phyloP scores from a whole-genome alignment of 2,113 vertebrate species.

The Pteruthius melanotis region DNA sequence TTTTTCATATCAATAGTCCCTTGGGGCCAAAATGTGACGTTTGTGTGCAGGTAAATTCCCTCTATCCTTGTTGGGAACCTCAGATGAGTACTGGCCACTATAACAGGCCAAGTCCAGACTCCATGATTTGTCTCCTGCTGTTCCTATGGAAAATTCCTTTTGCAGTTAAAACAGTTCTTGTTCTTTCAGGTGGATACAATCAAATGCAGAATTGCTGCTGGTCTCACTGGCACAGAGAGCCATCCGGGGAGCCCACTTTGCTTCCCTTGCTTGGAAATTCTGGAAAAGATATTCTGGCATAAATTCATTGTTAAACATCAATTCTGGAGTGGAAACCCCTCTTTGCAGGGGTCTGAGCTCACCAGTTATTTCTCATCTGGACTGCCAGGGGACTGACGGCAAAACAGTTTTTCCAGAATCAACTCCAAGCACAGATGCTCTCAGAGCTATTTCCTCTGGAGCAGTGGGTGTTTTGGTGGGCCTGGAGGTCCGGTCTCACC shows the following conservation, averaged over 20 bases:
- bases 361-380: not conserved
- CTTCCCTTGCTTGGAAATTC: not conserved
- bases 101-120: not conserved
- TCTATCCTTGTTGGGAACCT: not conserved
- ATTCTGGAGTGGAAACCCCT: not conserved
- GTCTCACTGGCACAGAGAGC: not conserved
- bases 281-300: not conserved
- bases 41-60: not conserved
- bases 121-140: not conserved
- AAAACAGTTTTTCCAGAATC: slow-evolving; percentile 8
- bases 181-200: not conserved
- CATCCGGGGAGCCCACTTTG: accelerated
- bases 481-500: slow-evolving; percentile 21
- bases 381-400: not conserved
- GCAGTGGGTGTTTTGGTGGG: slow-evolving; percentile 59
- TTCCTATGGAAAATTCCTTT: not conserved
- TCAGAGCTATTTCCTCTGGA: slow-evolving; percentile 48
- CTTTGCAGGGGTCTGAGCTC: not conserved
- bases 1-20: not conserved
- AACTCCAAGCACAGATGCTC: not conserved
- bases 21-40: not conserved
- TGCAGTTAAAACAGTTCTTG: not conserved
- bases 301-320: not conserved
- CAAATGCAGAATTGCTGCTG: not conserved
- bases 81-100: accelerated